Base-by-base conservation (phyloP, 1,140 invertebrate species). In the Ips typographus region DNA sequence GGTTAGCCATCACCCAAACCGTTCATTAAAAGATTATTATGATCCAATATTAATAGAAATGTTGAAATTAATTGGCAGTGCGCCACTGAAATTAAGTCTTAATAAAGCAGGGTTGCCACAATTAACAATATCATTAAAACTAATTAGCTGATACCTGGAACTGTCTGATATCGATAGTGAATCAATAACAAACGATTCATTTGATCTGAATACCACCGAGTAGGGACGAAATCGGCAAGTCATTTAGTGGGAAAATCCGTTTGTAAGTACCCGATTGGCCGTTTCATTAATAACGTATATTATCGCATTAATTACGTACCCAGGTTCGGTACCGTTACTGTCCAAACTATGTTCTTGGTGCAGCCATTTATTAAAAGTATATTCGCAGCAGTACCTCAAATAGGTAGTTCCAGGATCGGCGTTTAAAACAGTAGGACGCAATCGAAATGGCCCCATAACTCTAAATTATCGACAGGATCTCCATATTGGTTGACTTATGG, bases 381-480 rank as follows among this genome's bases (percentile, higher is more conserved):
- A 55, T 55, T 55, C 37, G 37, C 52, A 36, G 52, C 52, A 22
- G 52, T 55, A 55, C 52, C 37, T 55, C 52, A 55, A 55, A 49
- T 55, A 55, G 52, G 52, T 55, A 55, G 52, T 49, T 49, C 37
- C 8, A 38, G 52, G 37, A 55, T 55, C 52, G 52, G 52, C 52
- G 37, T 36, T 55, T 55, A 55, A 55, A 55, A 55, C 52, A 55
- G 52, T 55, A 36, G 52, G 52, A 55, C 37, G 37, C 52, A 36
- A 36, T 55, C 5, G 8, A 55, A 55, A 55, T 55, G 37, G 52
- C n/a, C 52, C 52, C 37, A 55, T 55, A 55, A 55, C 37, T 55
- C 52, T 55, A 36, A 55, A 55, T 55, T 55, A 55, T 55, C 52
- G 37, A 38, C 52, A 55, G 37, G 37, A 55, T 55, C 52, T 55